Base-by-base conservation (phyloP, 2,797 vertebrate genomes). In the Amphiprion clarkii region DNA sequence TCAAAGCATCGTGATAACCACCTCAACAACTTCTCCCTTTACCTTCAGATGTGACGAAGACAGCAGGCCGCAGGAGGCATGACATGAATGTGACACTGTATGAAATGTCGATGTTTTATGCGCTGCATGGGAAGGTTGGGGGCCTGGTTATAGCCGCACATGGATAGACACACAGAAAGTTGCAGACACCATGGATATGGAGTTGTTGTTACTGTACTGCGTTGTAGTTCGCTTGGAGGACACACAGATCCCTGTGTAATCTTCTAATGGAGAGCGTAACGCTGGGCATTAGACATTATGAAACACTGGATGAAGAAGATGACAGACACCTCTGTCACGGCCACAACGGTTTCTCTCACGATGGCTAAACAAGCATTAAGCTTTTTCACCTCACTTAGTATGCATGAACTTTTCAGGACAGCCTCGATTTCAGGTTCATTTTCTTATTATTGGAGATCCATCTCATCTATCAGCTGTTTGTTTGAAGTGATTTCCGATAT, bases 401-500 rank as follows among this genome's bases (percentile, higher is more conserved):
- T 78, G 81, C 58, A 59, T 74, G 31, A 46, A 56, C 74, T 71
- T 58, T 86, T 79, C 70, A 73, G 21, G 58, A 23, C 16, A 23
- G 61, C 71, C 70, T 85, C 74, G 39, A 80, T 83, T 92, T 82
- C 81, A 82, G 82, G 75, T 87, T 79, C 51, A 90, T 88, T 82
- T 78, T 79, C 51, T 90, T 89, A 85, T 88, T 82, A 78, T 79
- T 69, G 82, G 78, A 89, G 85, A 88, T 92, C 77, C 83, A 79
- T 79, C 87, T 84, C 81, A 60, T 87, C 77, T 78, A 55, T 86
- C 84, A 79, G 77, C 66, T 89, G 90, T 94, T 95, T 93, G 89
- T 94, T 94, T 94, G 89, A 86, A 93, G 85, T 87, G 90, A 94
- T 93, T 93, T 82, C 64, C 78, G 82, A 92, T 93, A 93, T 93